Conservation (phyloP, 2,888 invertebrate genomes). For the Pammene fasciana region DNA sequence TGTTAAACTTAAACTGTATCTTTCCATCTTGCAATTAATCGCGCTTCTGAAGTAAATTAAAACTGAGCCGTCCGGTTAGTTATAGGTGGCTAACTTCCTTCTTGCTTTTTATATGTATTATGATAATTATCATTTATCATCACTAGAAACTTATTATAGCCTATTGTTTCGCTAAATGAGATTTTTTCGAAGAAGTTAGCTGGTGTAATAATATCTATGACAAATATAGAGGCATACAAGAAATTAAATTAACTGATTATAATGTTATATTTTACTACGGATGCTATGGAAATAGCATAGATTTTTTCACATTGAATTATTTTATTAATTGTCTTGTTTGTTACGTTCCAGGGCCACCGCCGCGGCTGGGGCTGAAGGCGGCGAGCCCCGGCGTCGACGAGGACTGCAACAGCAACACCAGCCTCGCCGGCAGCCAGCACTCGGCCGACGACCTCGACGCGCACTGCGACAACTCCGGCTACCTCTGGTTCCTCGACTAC, state of each 20-base stretch:
- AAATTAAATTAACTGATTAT: neutral
- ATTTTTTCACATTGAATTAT: too few relatives aligned
- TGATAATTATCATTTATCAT: slow-evolving; percentile 14
- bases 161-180: slow-evolving; percentile 25
- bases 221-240: neutral
- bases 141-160: slow-evolving; percentile 6
- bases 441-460: slow-evolving; percentile 80
- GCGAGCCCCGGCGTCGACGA: slow-evolving; percentile 80
- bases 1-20: too few relatives aligned
- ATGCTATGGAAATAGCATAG: too few relatives aligned
- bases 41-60: slow-evolving; percentile 28
- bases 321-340: neutral
- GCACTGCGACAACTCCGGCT: slow-evolving; percentile 91
- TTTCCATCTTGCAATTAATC: too few relatives aligned
- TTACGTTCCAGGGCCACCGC: slow-evolving; percentile 79
- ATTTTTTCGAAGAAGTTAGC: neutral
- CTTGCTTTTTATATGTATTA: neutral
- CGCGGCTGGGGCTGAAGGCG: slow-evolving; percentile 81
- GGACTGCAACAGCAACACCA: slow-evolving; percentile 81
- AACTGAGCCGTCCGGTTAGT: slow-evolving; percentile 34
- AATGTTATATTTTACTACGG: too few relatives aligned
- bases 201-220: too few relatives aligned
- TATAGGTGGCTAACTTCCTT: slow-evolving; percentile 28
- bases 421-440: slow-evolving; percentile 79
- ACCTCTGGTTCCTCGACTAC: slow-evolving; percentile 95